Evolutionary conservation across 2,797 vertebrate genomes (phyloP).

Genomic region (Typhlichthys eigenmanni): DNA sequence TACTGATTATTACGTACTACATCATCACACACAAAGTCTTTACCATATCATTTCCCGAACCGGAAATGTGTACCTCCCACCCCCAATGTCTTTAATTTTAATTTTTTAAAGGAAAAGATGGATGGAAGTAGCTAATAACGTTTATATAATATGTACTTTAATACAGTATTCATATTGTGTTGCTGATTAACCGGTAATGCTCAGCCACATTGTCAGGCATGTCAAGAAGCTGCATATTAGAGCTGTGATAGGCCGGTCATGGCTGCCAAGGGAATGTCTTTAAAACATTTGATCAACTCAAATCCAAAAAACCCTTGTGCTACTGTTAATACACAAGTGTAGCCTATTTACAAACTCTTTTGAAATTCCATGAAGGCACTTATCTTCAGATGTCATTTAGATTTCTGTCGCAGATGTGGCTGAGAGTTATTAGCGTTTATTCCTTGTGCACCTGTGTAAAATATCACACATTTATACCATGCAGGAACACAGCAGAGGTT

Average conservation of each 20-base stretch:
- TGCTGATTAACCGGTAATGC: constrained; percentile 43
- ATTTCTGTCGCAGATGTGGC: background rate
- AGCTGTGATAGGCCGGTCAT: constrained; percentile 13
- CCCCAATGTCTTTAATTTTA: too few relatives aligned
- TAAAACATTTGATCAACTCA: background rate
- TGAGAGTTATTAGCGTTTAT: background rate
- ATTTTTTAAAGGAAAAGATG: too few relatives aligned
- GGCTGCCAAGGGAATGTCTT: constrained; percentile 3
- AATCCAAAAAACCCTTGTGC: background rate
- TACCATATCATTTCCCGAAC: background rate
- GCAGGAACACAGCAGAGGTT: constrained; percentile 3
- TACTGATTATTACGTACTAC: too few relatives aligned
- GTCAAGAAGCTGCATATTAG: constrained; percentile 34
- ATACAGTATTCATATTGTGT: constrained; percentile 35
- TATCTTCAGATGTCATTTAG: background rate
- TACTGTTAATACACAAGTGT: background rate
- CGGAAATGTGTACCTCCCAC: too few relatives aligned
- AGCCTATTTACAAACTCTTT: background rate
- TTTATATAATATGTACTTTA: constrained; percentile 30
- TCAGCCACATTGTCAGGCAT: constrained; percentile 12
- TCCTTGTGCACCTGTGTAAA: background rate
- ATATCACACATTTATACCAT: too few relatives aligned
- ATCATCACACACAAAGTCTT: too few relatives aligned
- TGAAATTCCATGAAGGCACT: background rate
- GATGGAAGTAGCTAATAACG: constrained; percentile 26